These are phyloP conservation scores for Doris montereyensis DNA, from an alignment of 2,888 invertebrate species.

Conservation along the genomic window DNA sequence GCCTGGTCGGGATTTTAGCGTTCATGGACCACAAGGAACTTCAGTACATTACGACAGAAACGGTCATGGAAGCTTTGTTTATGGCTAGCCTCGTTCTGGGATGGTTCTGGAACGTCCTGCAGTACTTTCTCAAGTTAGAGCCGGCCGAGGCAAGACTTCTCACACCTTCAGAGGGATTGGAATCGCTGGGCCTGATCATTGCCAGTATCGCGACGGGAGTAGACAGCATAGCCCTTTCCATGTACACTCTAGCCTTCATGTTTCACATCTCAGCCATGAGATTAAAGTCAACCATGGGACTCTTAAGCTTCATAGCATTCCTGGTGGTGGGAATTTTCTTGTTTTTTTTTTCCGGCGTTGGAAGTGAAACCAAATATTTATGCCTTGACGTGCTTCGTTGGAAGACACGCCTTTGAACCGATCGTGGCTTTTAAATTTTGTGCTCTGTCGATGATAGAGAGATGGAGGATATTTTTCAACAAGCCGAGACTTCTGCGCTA, in stretches of 20 bases:
- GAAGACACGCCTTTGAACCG: slow-evolving; percentile 61
- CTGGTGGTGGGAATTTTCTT: slow-evolving; percentile 50
- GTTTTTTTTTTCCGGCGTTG: slow-evolving; percentile 62
- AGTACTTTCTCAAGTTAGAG: slow-evolving; percentile 53
- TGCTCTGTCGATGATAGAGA: slow-evolving; percentile 63
- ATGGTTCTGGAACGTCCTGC: slow-evolving; percentile 61
- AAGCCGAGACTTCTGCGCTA: slow-evolving; percentile 56
- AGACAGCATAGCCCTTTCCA: slow-evolving; percentile 56
- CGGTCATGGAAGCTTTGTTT: slow-evolving; percentile 67
- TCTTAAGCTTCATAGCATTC: slow-evolving; percentile 57
- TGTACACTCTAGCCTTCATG: slow-evolving; percentile 60
- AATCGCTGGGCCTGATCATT: slow-evolving; percentile 64
- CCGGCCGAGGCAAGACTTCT: slow-evolving; percentile 52
- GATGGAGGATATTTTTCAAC: slow-evolving; percentile 64
- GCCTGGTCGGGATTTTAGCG: slow-evolving; percentile 66
- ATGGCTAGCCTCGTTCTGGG: slow-evolving; percentile 60
- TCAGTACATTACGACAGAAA: slow-evolving; percentile 58
- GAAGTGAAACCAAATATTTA: slow-evolving; percentile 60
- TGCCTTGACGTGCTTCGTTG: slow-evolving; percentile 64
- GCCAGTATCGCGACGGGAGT: slow-evolving; percentile 60
- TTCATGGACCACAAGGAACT: slow-evolving; percentile 59
- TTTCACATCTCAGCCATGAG: slow-evolving; percentile 65
- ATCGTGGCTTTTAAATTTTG: slow-evolving; percentile 68
- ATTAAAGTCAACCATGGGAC: slow-evolving; percentile 64
- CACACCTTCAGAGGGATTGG: slow-evolving; percentile 56